Percentiles rank a stretch among this genome's conserved stretches.
phyloP scores from a whole-genome alignment of 2,113 vertebrate genomes.

The Nasalis larvatus region DNA sequence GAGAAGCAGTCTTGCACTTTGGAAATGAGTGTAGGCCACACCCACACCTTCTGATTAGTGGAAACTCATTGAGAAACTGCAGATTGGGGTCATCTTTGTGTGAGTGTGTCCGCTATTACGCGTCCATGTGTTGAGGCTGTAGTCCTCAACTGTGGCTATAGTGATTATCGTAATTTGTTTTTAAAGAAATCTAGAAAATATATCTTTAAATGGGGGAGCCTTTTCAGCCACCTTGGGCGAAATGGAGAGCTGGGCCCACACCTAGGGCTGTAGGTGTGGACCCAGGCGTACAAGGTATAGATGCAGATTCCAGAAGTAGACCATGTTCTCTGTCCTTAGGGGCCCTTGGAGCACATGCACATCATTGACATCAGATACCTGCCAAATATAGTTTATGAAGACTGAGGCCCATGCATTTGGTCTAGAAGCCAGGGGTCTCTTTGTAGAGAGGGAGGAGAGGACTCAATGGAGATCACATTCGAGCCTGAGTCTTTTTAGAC shows the following conservation, averaged over 20 bases:
- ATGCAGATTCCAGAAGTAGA: neutral
- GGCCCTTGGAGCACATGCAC: neutral
- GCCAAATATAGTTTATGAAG: neutral
- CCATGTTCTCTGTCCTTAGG: neutral
- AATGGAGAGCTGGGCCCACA: neutral
- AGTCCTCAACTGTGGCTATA: neutral
- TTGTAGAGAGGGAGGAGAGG: neutral
- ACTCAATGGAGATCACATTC: neutral
- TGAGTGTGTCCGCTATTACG: neutral
- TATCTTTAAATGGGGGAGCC: neutral
- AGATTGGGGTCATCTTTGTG: neutral
- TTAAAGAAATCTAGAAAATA: neutral
- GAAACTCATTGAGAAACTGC: neutral
- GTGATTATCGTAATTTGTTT: slow-evolving; percentile 3
- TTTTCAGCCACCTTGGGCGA: neutral
- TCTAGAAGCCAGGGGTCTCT: neutral
- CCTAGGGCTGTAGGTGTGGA: neutral
- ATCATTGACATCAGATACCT: neutral
- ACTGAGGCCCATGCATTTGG: neutral
- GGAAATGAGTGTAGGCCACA: neutral
- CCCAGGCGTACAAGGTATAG: neutral
- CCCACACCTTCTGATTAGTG: neutral
- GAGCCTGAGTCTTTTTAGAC: neutral
- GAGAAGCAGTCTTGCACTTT: neutral
- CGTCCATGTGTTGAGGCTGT: neutral